These are phyloP conservation scores for Neoaliturus tenellus DNA, from an alignment of 2,888 invertebrate species.

Conservation along the genomic window DNA sequence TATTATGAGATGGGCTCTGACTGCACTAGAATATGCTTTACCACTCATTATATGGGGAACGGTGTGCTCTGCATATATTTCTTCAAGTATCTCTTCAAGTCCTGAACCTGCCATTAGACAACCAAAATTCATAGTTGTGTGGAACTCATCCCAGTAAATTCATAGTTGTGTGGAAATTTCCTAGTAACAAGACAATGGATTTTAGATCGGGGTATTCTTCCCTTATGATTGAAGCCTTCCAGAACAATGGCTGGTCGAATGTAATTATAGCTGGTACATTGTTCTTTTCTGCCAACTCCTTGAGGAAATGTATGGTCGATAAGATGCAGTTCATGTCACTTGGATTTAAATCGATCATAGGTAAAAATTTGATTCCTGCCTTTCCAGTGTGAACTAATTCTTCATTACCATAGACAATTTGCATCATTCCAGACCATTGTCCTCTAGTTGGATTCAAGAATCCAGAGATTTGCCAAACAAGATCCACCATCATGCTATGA, in stretches of 20 bases:
- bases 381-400: neutral
- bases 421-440: constrained; percentile 1
- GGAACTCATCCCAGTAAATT: neutral
- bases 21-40: neutral
- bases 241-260: neutral
- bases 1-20: neutral
- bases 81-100: neutral
- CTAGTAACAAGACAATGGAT: neutral
- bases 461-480: too few species aligned
- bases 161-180: neutral
- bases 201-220: neutral
- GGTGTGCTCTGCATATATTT: neutral
- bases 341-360: neutral
- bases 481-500: too few species aligned
- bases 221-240: neutral
- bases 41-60: neutral
- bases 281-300: neutral
- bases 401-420: neutral
- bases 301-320: neutral
- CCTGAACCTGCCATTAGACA: neutral
- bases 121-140: too few species aligned
- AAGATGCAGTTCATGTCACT: neutral
- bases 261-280: neutral
- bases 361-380: neutral
- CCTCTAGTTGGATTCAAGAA: too few species aligned